phyloP scores from a whole-genome alignment of 2,888 invertebrate genomes.

The Cerceris rybyensis region DNA sequence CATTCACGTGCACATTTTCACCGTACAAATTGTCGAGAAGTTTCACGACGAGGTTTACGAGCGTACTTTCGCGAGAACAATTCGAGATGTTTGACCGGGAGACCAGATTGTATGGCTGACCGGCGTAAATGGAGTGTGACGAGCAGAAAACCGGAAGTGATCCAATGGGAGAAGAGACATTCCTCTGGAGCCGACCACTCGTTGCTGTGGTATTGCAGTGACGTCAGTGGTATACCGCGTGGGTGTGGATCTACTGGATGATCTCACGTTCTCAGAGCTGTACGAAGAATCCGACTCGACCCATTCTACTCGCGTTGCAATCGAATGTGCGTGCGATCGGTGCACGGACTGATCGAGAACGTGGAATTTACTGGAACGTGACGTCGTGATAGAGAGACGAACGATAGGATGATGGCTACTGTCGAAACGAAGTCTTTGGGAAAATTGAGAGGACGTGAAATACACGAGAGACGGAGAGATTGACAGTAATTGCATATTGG shows the following conservation, averaged over 20 bases:
- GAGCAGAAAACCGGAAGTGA: conserved; percentile 62
- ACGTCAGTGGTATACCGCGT: conserved; percentile 59
- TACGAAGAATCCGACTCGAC: conserved; percentile 22
- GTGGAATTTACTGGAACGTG: too few species aligned
- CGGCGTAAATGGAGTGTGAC: conserved; percentile 61
- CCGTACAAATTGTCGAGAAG: background rate
- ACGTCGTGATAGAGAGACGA: background rate
- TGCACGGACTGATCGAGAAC: too few species aligned
- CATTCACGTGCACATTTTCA: background rate
- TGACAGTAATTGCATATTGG: too few species aligned
- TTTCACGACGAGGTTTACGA: conserved; percentile 5
- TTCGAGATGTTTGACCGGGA: conserved; percentile 21
- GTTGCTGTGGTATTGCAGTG: conserved; percentile 31
- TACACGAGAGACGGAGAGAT: too few species aligned
- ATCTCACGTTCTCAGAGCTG: conserved; percentile 56
- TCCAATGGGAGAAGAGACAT: conserved; percentile 59
- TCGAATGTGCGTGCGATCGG: too few species aligned
- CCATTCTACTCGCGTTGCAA: background rate
- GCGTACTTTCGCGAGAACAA: conserved; percentile 20
- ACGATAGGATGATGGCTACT: too few species aligned
- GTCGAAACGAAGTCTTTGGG: too few species aligned
- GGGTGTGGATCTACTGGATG: conserved; percentile 60
- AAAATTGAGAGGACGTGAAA: too few species aligned
- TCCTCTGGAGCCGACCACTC: conserved; percentile 51
- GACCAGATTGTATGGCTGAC: conserved; percentile 47